These are phyloP conservation scores for Neogobius melanostomus DNA, from an alignment of 2,113 vertebrate genomes.

Conservation along the genomic window DNA sequence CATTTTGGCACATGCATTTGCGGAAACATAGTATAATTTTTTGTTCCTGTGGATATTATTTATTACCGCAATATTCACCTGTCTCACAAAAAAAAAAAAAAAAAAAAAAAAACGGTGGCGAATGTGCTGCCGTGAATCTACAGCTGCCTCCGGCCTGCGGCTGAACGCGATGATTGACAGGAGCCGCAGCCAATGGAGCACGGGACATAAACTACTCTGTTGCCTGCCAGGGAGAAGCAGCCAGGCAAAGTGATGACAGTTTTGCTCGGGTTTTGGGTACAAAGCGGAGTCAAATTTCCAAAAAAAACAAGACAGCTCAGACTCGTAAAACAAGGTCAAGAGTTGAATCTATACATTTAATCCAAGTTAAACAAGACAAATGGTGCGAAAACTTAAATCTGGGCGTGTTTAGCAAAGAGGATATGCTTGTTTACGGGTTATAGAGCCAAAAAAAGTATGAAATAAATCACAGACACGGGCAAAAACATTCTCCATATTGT, in stretches of 20 bases:
- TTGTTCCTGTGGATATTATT: too few species aligned
- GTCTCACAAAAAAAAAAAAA: too few species aligned
- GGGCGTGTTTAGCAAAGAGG: conserved; percentile 27
- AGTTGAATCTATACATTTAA: background rate
- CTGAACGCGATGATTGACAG: conserved; percentile 43
- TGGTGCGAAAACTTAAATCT: background rate
- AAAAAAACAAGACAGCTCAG: background rate
- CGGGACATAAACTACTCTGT: conserved; percentile 34
- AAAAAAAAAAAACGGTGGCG: too few species aligned
- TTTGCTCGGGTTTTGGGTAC: conserved; percentile 52
- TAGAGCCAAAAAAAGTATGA: conserved; percentile 19
- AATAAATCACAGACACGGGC: conserved; percentile 15
- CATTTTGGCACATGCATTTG: too few species aligned
- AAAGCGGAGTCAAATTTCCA: conserved; percentile 8
- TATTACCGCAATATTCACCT: too few species aligned
- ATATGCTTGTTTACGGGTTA: conserved; percentile 54
- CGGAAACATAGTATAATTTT: too few species aligned
- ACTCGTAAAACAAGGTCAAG: background rate
- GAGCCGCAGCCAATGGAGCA: conserved; percentile 37
- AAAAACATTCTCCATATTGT: background rate
- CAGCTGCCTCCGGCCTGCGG: conserved; percentile 7
- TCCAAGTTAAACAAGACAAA: background rate
- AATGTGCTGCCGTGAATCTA: too few species aligned
- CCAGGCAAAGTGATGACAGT: conserved; percentile 55
- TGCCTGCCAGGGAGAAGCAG: conserved; percentile 63